Percentiles rank a stretch among this genome's conserved stretches.
phyloP scores from a whole-genome alignment of 2,113 vertebrate genomes.

The Laticauda colubrina region DNA sequence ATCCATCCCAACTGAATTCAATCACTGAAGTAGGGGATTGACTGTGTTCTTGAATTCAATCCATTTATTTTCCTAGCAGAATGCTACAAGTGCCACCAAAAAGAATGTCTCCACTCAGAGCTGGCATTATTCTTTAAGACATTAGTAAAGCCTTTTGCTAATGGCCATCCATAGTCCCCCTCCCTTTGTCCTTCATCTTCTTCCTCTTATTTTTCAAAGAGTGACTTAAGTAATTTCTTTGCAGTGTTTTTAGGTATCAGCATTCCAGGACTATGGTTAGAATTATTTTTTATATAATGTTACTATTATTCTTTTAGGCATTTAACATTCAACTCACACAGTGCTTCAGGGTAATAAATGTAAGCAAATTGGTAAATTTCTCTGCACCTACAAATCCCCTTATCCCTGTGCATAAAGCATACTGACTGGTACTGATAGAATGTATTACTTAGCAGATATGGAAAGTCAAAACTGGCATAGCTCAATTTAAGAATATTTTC shows the following conservation, averaged over 20 bases:
- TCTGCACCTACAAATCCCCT: neutral
- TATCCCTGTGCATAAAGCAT: neutral
- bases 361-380: neutral
- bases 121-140: neutral
- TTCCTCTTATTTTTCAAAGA: neutral
- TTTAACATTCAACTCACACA: neutral
- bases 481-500: conserved; percentile 17
- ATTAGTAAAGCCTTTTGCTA: neutral
- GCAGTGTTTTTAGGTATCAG: neutral
- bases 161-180: neutral
- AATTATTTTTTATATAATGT: neutral
- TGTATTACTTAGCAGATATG: neutral
- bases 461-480: neutral
- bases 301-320: neutral
- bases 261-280: neutral
- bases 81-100: neutral
- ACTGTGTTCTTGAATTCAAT: neutral
- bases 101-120: neutral
- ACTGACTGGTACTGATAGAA: neutral
- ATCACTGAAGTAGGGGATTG: neutral
- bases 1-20: neutral
- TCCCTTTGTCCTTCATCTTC: neutral
- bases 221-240: neutral
- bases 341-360: neutral
- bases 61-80: neutral